Evolutionary conservation across 2,113 vertebrate species (phyloP), one percentile per base, ranked within the genome.

Genomic region (Fukomys damarensis): DNA sequence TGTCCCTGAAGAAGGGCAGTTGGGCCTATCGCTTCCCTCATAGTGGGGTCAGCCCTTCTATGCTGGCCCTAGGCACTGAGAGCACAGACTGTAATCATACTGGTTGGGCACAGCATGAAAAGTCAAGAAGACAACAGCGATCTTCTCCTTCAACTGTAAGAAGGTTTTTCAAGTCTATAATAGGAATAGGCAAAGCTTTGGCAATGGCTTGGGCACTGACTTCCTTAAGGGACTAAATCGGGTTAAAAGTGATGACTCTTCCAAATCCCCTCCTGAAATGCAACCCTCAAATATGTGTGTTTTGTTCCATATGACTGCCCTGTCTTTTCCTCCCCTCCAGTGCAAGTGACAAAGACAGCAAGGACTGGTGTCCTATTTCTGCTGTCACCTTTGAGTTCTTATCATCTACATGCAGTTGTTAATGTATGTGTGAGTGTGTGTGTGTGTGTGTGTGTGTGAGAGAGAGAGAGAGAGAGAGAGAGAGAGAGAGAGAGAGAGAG

Each of bases 351-450:
- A 85, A 89, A 72, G 82, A 83, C 28, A 49, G 38, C 24, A 84
- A 91, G 86, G 52, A 3, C 76, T 70, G 59, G 74, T 68, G 72
- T 80, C 93, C 59, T 58, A 19, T 85, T 84, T 97, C 76, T 96
- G 49, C 81, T 97, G 93, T 96, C 93, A 95, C 91, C 84, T 96
- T 96, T 4, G 26, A 97, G 86, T n/a, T 91, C 17, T 76, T 96
- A 89, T 91, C 91, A 93, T 89, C 79, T 83, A 72, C 83, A 86
- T 56, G 74, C 58, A 96, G 82, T 79, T 96, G 82, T 87, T 74
- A 96, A 83, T 91, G 61, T 89, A 24, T 68, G 65, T 68, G 35
- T n/a, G 16, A 7, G 17, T 68, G 35, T 68, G 65, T 68, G 65
- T n/a, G 58, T 28, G 63, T 35, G 35, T 2, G 35, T 38, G 35